Percentiles rank a stretch among this genome's conserved stretches.
phyloP scores from a whole-genome alignment of 2,113 vertebrate genomes.

The Montifringilla adamsi region DNA sequence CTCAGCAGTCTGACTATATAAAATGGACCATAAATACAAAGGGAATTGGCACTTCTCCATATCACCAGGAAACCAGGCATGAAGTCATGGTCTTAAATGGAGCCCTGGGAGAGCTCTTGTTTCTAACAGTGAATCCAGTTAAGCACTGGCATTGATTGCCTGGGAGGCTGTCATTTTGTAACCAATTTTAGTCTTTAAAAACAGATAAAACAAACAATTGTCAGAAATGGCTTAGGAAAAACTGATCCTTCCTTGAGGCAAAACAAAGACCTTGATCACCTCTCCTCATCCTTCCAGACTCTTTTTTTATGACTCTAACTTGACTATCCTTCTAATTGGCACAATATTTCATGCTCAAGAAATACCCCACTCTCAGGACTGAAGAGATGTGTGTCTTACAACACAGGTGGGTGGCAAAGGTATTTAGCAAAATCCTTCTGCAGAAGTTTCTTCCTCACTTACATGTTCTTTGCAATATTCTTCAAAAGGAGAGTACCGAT shows the following conservation, averaged over 20 bases:
- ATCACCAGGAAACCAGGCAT: not conserved
- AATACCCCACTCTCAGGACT: not conserved
- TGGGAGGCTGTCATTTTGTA: not conserved
- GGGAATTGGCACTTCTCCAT: not conserved
- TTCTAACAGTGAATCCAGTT: not conserved
- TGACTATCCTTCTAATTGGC: not conserved
- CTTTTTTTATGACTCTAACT: not conserved
- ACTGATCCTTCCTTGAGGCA: slow-evolving; percentile 5
- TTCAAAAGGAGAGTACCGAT: not conserved
- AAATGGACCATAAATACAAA: not conserved
- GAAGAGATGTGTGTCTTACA: not conserved
- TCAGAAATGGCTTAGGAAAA: not conserved
- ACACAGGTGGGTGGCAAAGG: not conserved
- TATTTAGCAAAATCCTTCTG: not conserved
- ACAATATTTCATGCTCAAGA: not conserved
- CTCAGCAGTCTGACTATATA: not conserved
- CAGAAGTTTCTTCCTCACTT: not conserved
- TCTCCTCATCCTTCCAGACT: not conserved
- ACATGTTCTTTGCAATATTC: not conserved
- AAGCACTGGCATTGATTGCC: not conserved
- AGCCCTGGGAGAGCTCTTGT: not conserved
- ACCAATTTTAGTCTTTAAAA: not conserved
- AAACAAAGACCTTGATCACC: not conserved
- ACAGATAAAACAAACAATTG: slow-evolving; percentile 12
- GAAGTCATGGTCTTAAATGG: not conserved